A percentile compares a stretch with the other conserved stretches of the same genome.
These are phyloP conservation scores for Oreochromis grahami DNA, from an alignment of 2,797 vertebrate species.

Conservation along the genomic window DNA sequence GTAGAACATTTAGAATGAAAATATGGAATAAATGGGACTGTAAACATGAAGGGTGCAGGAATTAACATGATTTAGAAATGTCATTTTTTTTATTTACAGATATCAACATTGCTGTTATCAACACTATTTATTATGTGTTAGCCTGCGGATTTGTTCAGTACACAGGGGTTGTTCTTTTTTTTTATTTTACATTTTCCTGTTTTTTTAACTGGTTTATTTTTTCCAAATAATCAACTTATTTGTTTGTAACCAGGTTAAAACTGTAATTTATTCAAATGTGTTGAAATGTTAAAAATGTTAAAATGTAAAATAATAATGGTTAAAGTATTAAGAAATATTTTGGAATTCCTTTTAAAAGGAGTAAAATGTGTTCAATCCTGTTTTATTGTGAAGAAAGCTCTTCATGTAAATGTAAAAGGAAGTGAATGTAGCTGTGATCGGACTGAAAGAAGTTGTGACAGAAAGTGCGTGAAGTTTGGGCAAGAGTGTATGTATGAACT, in stretches of 20 bases:
- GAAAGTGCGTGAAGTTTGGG: not conserved
- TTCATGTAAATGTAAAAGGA: not conserved
- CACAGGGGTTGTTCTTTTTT: not conserved
- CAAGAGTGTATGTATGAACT: not conserved
- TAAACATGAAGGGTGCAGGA: not conserved
- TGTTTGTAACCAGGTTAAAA: not conserved
- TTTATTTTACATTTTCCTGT: not conserved
- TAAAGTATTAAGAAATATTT: not conserved
- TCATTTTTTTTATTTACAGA: not conserved
- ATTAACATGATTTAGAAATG: not conserved
- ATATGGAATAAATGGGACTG: not conserved
- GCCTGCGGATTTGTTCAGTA: fast-evolving
- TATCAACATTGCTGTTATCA: not conserved
- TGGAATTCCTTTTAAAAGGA: not conserved
- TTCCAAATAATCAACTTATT: fast-evolving
- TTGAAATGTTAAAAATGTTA: not conserved
- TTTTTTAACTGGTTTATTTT: not conserved
- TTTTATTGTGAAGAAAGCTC: not conserved
- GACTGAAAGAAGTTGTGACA: not conserved
- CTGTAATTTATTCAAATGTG: not conserved
- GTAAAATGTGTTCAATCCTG: not conserved
- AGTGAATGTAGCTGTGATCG: not conserved
- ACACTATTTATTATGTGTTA: not conserved
- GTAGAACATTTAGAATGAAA: slow-evolving; percentile 33
- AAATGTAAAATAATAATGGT: not conserved